Percentiles rank a stretch among this genome's conserved stretches.
These are phyloP conservation scores for Heterohyrax brucei DNA, from an alignment of 2,797 vertebrate species.

Conservation along the genomic window DNA sequence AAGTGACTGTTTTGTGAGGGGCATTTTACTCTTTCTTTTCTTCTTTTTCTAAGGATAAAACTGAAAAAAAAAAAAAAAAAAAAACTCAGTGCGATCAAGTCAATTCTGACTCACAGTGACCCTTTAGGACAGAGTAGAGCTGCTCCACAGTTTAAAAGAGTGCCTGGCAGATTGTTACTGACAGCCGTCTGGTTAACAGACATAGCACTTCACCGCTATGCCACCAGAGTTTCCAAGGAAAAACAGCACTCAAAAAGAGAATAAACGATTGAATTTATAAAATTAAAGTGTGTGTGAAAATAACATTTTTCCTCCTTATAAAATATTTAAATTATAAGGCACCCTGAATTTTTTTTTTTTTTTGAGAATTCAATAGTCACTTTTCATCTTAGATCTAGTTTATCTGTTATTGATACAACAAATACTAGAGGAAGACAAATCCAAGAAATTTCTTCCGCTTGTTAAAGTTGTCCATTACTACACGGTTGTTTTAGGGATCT, in stretches of 20 bases:
- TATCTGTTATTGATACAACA: not conserved
- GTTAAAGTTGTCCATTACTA: not conserved
- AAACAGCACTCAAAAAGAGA: not conserved
- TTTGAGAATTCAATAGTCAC: not conserved
- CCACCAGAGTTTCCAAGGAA: no score
- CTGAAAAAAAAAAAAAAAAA: not conserved
- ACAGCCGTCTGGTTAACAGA: no score
- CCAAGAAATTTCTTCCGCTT: not conserved
- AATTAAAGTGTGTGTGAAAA: not conserved
- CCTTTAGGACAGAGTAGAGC: no score
- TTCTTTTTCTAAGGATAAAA: not conserved
- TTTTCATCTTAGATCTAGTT: slow-evolving; percentile 41
- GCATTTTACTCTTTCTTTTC: not conserved
- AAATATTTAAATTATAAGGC: slow-evolving; percentile 57
- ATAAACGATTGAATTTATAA: not conserved
- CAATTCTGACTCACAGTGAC: no score
- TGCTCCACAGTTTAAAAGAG: no score
- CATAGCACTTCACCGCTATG: no score
- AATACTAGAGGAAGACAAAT: not conserved
- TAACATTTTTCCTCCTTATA: fast-evolving
- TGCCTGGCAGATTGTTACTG: no score
- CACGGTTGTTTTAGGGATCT: not conserved
- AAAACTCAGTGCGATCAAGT: no score
- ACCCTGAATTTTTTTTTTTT: not conserved
- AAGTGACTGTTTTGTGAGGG: slow-evolving; percentile 41